These are phyloP conservation scores for Aricia agestis DNA, from an alignment of 1,140 invertebrate genomes.

Conservation along the genomic window DNA sequence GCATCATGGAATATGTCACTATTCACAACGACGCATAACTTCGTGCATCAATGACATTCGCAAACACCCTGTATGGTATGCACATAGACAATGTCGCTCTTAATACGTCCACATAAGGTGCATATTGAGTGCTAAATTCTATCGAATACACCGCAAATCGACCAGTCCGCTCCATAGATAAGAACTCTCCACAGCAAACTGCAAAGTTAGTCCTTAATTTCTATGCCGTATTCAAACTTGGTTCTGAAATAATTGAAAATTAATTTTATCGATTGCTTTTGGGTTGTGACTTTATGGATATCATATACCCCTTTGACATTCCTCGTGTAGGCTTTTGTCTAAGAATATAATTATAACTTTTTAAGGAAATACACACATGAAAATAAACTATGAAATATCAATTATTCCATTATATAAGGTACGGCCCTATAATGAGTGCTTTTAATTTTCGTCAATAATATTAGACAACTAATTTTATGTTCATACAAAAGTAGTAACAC, in stretches of 20 bases:
- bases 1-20: slow-evolving; percentile 25
- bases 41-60: slow-evolving; percentile 63
- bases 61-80: slow-evolving; percentile 38
- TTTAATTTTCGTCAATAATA: too few species aligned
- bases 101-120: slow-evolving; percentile 9
- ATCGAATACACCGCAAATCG: slow-evolving; percentile 27
- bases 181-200: slow-evolving; percentile 60
- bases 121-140: not conserved
- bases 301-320: too few species aligned
- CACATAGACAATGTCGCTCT: not conserved
- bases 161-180: slow-evolving; percentile 40
- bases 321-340: too few species aligned
- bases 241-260: slow-evolving; percentile 40
- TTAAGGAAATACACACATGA: too few species aligned
- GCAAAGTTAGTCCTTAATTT: slow-evolving; percentile 58
- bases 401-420: too few species aligned
- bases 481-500: too few species aligned
- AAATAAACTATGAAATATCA: too few species aligned
- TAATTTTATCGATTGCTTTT: slow-evolving; percentile 16
- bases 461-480: too few species aligned
- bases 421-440: too few species aligned
- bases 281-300: too few species aligned
- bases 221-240: slow-evolving; percentile 36
- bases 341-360: too few species aligned
- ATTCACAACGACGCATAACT: slow-evolving; percentile 41